Conservation (phyloP, 2,797 vertebrate genomes). For the Triplophysa bombifrons region DNA sequence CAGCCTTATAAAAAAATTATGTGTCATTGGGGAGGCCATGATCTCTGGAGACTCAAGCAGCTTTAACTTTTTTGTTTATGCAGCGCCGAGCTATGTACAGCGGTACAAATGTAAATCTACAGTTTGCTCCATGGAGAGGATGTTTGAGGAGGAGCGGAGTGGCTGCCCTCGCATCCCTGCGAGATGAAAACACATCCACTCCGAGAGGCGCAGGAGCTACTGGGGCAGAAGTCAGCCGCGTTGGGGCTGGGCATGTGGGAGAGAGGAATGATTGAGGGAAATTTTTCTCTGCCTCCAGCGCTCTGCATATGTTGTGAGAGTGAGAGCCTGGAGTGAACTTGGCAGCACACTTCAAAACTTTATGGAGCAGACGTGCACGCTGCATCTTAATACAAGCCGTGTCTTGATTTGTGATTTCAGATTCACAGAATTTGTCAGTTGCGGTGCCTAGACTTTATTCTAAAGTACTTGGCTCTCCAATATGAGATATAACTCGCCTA, state of each 20-base stretch:
- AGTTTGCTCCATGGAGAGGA: constrained; percentile 57
- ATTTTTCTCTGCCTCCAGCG: constrained; percentile 60
- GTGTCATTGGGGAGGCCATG: background rate
- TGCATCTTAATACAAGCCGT: constrained; percentile 52
- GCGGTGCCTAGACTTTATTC: constrained; percentile 8
- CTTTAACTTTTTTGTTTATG: constrained; percentile 33
- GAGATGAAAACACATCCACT: constrained; percentile 78
- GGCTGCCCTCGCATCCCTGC: constrained; percentile 76
- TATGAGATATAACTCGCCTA: constrained; percentile 36
- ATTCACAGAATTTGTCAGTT: constrained; percentile 40
- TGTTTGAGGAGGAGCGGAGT: constrained; percentile 66
- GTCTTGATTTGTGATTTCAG: constrained; percentile 38
- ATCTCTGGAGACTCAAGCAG: constrained; percentile 36
- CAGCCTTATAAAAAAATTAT: background rate
- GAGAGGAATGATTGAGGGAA: constrained; percentile 65
- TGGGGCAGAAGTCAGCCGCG: constrained; percentile 79
- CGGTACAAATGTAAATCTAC: constrained; percentile 59
- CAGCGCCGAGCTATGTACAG: constrained; percentile 47
- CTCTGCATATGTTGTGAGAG: constrained; percentile 65
- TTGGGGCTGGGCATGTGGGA: constrained; percentile 63
- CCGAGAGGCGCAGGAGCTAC: constrained; percentile 68
- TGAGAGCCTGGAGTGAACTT: constrained; percentile 63
- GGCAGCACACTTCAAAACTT: constrained; percentile 59
- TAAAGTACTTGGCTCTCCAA: constrained; percentile 11
- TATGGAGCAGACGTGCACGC: constrained; percentile 63